Conservation (phyloP, 1,140 invertebrate species). For the Saccostrea glomerata region DNA sequence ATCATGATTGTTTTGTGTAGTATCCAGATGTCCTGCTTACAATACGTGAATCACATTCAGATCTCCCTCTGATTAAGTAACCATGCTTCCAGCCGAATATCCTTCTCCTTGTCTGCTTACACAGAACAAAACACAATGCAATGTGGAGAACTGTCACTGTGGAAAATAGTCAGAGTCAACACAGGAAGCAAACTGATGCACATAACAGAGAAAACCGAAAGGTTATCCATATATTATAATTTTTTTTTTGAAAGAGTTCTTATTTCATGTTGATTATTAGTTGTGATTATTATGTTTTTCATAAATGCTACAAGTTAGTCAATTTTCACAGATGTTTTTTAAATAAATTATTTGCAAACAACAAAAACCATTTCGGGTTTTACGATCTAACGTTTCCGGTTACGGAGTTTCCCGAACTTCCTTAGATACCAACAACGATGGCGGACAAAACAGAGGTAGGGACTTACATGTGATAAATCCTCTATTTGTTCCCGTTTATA, state of each 20-base stretch:
- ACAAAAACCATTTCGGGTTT: neutral
- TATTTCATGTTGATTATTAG: neutral
- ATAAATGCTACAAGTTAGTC: neutral
- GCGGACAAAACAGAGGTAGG: constrained; percentile 63
- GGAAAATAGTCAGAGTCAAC: neutral
- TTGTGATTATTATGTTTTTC: neutral
- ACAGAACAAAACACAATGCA: neutral
- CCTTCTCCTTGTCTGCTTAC: neutral
- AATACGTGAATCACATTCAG: neutral
- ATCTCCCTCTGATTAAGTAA: neutral
- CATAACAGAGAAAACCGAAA: neutral
- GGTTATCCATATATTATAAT: too few species aligned
- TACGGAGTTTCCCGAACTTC: constrained; percentile 55
- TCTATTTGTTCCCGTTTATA: neutral
- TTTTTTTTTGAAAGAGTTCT: too few species aligned
- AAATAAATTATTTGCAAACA: neutral
- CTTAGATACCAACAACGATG: constrained; percentile 69
- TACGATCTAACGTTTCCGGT: neutral
- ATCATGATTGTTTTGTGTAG: neutral
- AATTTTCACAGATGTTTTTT: neutral
- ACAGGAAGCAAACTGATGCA: neutral
- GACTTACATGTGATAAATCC: constrained; percentile 28
- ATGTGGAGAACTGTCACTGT: neutral
- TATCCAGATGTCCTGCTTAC: neutral
- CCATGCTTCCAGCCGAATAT: neutral